phyloP scores from a whole-genome alignment of 2,797 vertebrate species.

The Myotis vivesi region DNA sequence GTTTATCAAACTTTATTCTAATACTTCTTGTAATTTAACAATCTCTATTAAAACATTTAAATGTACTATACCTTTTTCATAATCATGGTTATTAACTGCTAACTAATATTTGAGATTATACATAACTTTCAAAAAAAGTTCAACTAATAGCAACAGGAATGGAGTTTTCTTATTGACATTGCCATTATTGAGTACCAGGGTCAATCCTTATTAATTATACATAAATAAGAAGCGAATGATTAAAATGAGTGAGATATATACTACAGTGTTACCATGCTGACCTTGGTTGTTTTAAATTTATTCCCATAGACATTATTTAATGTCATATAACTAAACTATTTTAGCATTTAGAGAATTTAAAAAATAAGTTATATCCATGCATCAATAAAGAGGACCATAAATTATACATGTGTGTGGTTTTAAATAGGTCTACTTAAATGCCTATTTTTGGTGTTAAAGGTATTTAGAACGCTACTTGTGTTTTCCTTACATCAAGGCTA shows the following conservation, averaged over 20 bases:
- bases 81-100: not conserved
- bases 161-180: not conserved
- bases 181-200: not conserved
- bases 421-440: not conserved
- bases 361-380: conserved; percentile 1
- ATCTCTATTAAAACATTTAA: not conserved
- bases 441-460: not conserved
- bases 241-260: not conserved
- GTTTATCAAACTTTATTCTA: not conserved
- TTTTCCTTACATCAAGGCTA: not conserved
- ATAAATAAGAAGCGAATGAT: not conserved
- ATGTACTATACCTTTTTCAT: not conserved
- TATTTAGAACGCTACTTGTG: not conserved
- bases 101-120: conserved; percentile 15
- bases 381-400: conserved; percentile 37
- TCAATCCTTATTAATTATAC: conserved; percentile 36
- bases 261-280: not conserved
- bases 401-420: conserved; percentile 20
- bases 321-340: conserved; percentile 20
- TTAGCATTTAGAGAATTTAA: conserved; percentile 48
- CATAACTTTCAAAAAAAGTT: not conserved
- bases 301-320: conserved; percentile 10
- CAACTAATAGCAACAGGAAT: not conserved
- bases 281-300: conserved; percentile 16
- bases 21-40: not conserved